Percentiles rank a stretch among this genome's conserved stretches.
These are phyloP conservation scores for Musca vetustissima DNA, from an alignment of 1,140 invertebrate species.

Conservation along the genomic window DNA sequence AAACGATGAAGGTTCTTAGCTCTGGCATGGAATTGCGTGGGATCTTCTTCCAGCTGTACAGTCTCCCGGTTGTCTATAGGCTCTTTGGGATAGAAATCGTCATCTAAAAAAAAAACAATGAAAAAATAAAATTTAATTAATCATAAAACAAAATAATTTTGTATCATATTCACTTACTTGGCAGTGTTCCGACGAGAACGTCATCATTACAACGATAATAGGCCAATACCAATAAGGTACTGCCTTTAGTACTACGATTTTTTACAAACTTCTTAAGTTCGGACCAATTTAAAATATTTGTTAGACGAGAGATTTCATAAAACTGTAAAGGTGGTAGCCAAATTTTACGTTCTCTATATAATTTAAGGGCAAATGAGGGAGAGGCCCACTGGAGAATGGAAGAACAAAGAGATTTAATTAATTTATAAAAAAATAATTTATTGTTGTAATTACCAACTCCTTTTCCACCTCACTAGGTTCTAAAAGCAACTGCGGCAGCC, in stretches of 20 bases:
- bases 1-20: conserved; percentile 44
- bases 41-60: conserved; percentile 27
- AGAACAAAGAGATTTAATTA: neutral
- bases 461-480: conserved; percentile 40
- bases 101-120: conserved; percentile 33
- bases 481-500: conserved; percentile 31
- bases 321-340: conserved; percentile 63
- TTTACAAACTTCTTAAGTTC: conserved; percentile 47
- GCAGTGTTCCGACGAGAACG: conserved; percentile 48
- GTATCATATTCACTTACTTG: conserved; percentile 33
- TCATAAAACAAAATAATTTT: neutral
- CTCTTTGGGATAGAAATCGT: conserved; percentile 50
- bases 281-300: conserved; percentile 54
- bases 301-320: conserved; percentile 54
- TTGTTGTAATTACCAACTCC: conserved; percentile 26
- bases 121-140: no score
- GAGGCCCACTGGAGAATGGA: conserved; percentile 34
- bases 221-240: conserved; percentile 56
- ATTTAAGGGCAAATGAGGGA: conserved; percentile 52
- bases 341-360: conserved; percentile 64
- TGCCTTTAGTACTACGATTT: conserved; percentile 44
- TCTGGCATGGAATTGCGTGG: conserved; percentile 31
- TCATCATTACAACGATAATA: conserved; percentile 49
- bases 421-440: no score
- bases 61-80: conserved; percentile 33